Evolutionary conservation across 1,140 invertebrate genomes (phyloP), one percentile per base, ranked within the genome.

Genomic region (Drosophila trapezifrons): DNA sequence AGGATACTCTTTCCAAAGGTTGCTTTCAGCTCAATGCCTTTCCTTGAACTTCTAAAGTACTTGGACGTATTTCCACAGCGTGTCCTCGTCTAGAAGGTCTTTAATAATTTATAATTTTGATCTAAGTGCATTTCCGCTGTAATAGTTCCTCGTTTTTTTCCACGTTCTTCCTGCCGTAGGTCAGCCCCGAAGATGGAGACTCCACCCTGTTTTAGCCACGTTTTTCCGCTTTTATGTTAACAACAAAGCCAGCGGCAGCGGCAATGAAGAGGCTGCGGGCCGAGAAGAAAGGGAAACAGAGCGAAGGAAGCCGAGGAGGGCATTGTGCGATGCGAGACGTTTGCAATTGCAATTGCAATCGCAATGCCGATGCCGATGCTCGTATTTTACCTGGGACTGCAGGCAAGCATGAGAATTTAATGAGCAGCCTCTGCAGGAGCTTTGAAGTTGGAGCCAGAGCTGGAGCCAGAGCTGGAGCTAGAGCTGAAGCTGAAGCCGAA

Each of bases 321-420:
- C 32, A 32, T 71, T 72, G 69, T 72, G 52, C 62, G 27, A 65
- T 59, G 38, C 43, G 65, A 71, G 65, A 47, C 71, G 72, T 63
- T 74, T 64, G 69, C 51, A 72, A 56, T 73, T 63, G 70, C 70
- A 62, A 52, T 64, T 64, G 72, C 59, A 75, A 75, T 73, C 62
- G 70, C 58, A 46, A 43, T 37, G 51, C 51, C 51, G 51, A 37
- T 58, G 69, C 65, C 70, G 67, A 71, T 72, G 71, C 67, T 66
- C 60, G 70, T 77, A 69, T 77, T 77, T 69, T 76, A 62, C 42
- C 56, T 55, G 49, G 40, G 56, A 69, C 73, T 76, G 73, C 75
- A 77, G 75, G 75, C 73, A 77, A 77, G 75, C 75, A 77, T 77
- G 75, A 77, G 52, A 77, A 77, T 77, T 77, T 77, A 77, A 77